A percentile compares a stretch with the other conserved stretches of the same genome.
Evolutionary conservation across 2,888 invertebrate genomes (phyloP).

Genomic region (Hypolimnas misippus): DNA sequence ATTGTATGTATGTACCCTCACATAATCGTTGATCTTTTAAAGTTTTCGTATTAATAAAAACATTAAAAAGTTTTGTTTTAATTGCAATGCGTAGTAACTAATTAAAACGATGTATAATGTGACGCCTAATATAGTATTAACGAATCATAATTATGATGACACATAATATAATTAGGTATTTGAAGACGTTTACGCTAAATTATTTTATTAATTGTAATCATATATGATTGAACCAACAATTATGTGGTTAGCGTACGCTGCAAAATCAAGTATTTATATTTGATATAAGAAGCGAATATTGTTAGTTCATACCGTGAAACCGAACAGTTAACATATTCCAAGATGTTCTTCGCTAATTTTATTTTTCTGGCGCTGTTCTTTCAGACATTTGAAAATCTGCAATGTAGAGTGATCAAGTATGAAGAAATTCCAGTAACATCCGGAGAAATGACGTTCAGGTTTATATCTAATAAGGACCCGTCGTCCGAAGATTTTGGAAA

Average conservation of each 20-base stretch:
- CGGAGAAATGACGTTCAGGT: slow-evolving; percentile 16
- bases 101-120: too few species aligned
- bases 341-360: slow-evolving; percentile 5
- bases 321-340: neutral
- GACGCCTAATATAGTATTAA: neutral
- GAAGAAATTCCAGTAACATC: slow-evolving; percentile 22
- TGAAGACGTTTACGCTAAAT: neutral
- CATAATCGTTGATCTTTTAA: too few species aligned
- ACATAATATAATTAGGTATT: neutral
- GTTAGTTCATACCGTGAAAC: neutral
- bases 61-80: too few species aligned
- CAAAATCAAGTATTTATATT: neutral
- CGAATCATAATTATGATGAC: neutral
- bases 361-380: slow-evolving; percentile 1
- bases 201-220: neutral
- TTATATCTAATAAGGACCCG: slow-evolving; percentile 5
- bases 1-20: too few species aligned
- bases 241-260: neutral
- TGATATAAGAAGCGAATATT: neutral
- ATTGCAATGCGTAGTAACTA: too few species aligned
- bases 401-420: slow-evolving; percentile 20
- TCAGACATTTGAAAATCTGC: neutral
- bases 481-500: slow-evolving; percentile 4
- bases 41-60: too few species aligned
- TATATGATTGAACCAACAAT: neutral